These are phyloP conservation scores for Mnemiopsis leidyi DNA, from an alignment of 37 sponge, comb jelly and placozoan species.

Conservation along the genomic window DNA sequence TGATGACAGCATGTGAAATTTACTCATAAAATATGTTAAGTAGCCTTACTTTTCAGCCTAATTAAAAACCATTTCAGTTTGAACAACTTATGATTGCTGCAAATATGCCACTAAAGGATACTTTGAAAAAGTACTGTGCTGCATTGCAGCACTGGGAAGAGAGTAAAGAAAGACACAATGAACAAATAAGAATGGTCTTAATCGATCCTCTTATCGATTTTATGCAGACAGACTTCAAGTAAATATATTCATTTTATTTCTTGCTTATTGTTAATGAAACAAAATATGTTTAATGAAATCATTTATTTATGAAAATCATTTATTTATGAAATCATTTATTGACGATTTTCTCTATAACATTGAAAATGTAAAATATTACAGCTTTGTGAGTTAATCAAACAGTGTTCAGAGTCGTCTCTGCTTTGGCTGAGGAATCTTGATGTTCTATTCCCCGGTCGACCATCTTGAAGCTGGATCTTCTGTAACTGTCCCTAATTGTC, in stretches of 20 bases:
- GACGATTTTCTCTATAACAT: too few species aligned
- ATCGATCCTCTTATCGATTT: conserved; percentile 30
- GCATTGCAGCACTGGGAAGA: conserved; percentile 59
- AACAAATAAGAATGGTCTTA: conserved; percentile 34
- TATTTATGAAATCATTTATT: too few species aligned
- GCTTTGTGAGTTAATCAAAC: neutral
- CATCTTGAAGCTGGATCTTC: neutral
- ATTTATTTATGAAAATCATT: too few species aligned
- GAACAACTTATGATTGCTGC: conserved; percentile 1
- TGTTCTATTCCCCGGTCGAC: neutral
- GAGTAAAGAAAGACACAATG: conserved; percentile 47
- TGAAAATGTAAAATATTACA: too few species aligned
- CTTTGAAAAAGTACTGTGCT: neutral
- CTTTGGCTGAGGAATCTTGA: neutral
- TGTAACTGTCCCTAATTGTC: neutral
- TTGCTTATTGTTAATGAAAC: too few species aligned
- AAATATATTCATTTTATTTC: neutral
- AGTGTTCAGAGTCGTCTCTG: neutral
- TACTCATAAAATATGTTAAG: too few species aligned
- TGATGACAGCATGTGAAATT: too few species aligned
- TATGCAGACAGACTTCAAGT: conserved; percentile 63
- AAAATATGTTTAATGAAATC: too few species aligned
- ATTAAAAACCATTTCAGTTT: neutral
- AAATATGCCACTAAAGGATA: neutral
- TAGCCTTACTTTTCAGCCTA: neutral